phyloP scores from a whole-genome alignment of 2,797 vertebrate species.

The Enteromius radiatus region DNA sequence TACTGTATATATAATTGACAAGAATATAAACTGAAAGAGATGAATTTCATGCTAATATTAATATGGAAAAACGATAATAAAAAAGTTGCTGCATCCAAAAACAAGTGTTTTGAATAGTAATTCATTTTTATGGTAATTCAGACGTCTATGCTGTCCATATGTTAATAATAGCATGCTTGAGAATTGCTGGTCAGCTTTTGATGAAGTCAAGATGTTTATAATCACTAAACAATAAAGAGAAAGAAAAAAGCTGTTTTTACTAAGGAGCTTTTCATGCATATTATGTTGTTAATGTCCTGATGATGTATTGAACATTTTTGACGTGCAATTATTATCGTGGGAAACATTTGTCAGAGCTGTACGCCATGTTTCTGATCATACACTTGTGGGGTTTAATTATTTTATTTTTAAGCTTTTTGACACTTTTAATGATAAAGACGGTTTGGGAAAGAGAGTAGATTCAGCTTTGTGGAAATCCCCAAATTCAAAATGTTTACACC shows the following conservation, averaged over 20 bases:
- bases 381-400: neutral
- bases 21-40: neutral
- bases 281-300: neutral
- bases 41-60: no score
- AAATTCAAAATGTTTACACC: neutral
- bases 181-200: slow-evolving; percentile 26
- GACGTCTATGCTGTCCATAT: neutral
- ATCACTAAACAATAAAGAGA: slow-evolving; percentile 7
- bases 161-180: neutral
- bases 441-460: neutral
- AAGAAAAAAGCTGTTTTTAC: neutral
- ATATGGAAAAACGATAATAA: neutral
- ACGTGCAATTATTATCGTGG: neutral
- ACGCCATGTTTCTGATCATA: neutral
- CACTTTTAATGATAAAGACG: neutral
- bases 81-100: neutral
- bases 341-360: neutral
- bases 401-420: neutral
- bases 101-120: neutral
- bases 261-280: neutral
- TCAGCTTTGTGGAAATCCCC: neutral
- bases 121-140: slow-evolving; percentile 6
- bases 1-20: neutral
- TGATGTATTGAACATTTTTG: neutral
- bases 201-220: slow-evolving; percentile 44